Evolutionary conservation across 2,113 vertebrate genomes (phyloP).

Genomic region (Ochotona princeps): DNA sequence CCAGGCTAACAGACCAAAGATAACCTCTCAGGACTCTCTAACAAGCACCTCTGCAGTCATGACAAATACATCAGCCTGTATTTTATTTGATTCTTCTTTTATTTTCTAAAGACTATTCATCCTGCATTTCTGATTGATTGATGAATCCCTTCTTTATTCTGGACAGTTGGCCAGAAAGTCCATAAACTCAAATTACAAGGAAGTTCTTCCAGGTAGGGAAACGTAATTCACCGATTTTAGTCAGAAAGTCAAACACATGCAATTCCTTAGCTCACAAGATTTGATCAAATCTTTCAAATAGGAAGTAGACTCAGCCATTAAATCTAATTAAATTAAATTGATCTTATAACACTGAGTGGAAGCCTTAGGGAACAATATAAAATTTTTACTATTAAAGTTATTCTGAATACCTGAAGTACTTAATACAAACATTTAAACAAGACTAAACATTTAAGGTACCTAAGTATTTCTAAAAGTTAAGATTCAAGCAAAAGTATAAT

Average conservation of each 20-base stretch:
- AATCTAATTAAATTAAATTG: constrained; percentile 18
- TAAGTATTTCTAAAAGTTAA: neutral
- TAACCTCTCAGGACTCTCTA: neutral
- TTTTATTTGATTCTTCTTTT: constrained; percentile 2
- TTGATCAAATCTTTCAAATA: constrained; percentile 3
- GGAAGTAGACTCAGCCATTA: neutral
- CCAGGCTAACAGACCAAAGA: neutral
- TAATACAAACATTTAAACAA: constrained; percentile 11
- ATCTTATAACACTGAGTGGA: neutral
- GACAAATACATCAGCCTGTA: neutral
- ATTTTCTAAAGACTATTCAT: neutral
- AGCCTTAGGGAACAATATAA: neutral
- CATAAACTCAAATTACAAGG: constrained; percentile 26
- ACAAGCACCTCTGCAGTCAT: neutral
- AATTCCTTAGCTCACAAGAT: neutral
- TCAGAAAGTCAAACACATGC: neutral
- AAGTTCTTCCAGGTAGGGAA: neutral
- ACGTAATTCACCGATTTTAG: neutral
- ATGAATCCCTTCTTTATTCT: neutral
- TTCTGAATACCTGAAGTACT: neutral
- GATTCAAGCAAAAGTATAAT: neutral
- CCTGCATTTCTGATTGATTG: neutral
- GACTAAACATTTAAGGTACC: neutral
- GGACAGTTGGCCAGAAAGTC: neutral
- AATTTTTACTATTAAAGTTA: neutral